Evolutionary conservation across 2,113 vertebrate genomes (phyloP), one percentile per base, ranked within the genome.

Genomic region (Perca schrenkii): DNA sequence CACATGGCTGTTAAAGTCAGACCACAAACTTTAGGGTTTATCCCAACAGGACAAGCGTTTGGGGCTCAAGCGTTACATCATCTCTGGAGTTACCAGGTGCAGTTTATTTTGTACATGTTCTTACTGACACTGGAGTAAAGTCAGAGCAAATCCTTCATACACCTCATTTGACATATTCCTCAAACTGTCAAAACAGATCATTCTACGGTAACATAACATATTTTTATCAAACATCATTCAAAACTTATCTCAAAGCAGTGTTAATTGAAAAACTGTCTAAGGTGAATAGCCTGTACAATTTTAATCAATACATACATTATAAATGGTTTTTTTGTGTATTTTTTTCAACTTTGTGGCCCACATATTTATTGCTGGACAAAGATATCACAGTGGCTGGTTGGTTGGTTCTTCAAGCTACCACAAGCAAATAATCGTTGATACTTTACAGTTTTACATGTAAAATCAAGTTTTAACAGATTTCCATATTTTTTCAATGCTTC

Each of bases 401-500:
- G 74, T 60, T 49, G 25, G 52, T 66, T 53, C 28, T 64, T 64
- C 70, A 63, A 78, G 19, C 58, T 74, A 73, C 43, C 13, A 74
- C n/a, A 53, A 75, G 28, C 15, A 60, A 68, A 65, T 65, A n/a
- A 60, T 14, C 11, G 56, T 72, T 62, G 43, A 80, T 54, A n/a
- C 14, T 17, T 76, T 66, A 21, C 12, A 74, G 34, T 68, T 80
- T 77, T 36, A 60, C 15, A 8, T 8, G 47, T 75, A 8, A 25
- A 28, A 79, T 84, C 8, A 34, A 79, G 71, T 82, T 88, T 83
- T 46, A 82, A 15, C 74, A 71, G 46, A 76, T 43, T 28, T 65
- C 8, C 10, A 11, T 43, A 3, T 11, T 43, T 43, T 49, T 65
- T 53, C 53, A 34, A 68, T 34, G n/a, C 34, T 6, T 15, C 69